phyloP scores from a whole-genome alignment of 2,797 vertebrate species.

The Taeniopygia guttata region DNA sequence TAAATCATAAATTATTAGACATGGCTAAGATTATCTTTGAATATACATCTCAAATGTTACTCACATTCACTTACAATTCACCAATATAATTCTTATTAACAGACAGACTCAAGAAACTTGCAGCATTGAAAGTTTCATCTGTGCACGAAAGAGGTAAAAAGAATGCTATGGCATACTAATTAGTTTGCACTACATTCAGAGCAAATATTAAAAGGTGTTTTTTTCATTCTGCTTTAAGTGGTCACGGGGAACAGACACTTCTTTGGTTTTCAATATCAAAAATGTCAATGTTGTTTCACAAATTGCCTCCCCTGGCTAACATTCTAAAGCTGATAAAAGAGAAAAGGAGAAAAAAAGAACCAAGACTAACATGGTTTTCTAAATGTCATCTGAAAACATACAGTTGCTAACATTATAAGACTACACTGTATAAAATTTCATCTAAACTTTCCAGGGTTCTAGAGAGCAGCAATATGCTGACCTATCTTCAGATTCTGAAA shows the following conservation, averaged over 20 bases:
- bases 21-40: background rate
- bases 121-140: background rate
- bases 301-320: background rate
- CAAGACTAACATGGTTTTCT: background rate
- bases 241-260: background rate
- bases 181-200: background rate
- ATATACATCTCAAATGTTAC: background rate
- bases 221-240: constrained; percentile 2
- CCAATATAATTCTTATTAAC: background rate
- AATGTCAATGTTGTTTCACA: background rate
- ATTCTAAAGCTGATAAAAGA: background rate
- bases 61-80: background rate
- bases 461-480: background rate
- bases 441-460: background rate
- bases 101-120: background rate
- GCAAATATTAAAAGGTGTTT: background rate
- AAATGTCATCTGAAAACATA: background rate
- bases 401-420: background rate
- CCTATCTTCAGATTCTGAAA: background rate
- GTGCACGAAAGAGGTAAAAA: background rate
- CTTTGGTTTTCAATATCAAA: background rate
- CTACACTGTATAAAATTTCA: background rate
- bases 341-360: background rate
- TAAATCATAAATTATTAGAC: background rate
- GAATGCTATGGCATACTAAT: background rate